phyloP scores from a whole-genome alignment of 2,113 vertebrate genomes.

The Boulengeromyrus knoepffleri region DNA sequence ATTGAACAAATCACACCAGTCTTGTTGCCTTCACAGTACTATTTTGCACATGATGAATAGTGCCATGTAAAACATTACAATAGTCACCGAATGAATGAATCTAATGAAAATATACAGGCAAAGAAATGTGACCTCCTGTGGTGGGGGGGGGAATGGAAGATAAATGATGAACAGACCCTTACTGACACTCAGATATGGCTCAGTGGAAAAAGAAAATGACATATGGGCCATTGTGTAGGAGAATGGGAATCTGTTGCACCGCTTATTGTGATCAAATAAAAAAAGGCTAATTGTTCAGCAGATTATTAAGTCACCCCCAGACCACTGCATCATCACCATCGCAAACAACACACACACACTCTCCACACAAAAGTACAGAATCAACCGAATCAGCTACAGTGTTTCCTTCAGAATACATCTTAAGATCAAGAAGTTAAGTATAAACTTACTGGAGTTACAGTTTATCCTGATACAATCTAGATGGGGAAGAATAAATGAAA shows the following conservation, averaged over 20 bases:
- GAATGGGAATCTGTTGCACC: not conserved
- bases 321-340: not conserved
- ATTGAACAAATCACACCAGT: not conserved
- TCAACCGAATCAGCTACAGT: slow-evolving; percentile 40
- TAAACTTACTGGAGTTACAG: slow-evolving; percentile 99
- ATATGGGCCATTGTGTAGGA: not conserved
- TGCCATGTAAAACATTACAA: not conserved
- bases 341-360: not conserved
- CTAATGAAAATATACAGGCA: not conserved
- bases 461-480: slow-evolving; percentile 99
- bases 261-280: not conserved
- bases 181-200: not conserved
- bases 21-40: not conserved
- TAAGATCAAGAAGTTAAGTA: slow-evolving; percentile 86
- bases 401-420: slow-evolving; percentile 47
- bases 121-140: not conserved
- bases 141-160: not conserved
- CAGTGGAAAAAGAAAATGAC: not conserved
- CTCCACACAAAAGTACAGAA: not conserved
- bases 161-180: not conserved
- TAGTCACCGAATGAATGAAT: not conserved
- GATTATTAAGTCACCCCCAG: slow-evolving; percentile 24
- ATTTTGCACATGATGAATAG: not conserved
- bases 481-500: slow-evolving; percentile 99
- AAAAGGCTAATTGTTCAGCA: not conserved